Conservation (phyloP, 2,797 vertebrate species). For the Spheniscus humboldti region DNA sequence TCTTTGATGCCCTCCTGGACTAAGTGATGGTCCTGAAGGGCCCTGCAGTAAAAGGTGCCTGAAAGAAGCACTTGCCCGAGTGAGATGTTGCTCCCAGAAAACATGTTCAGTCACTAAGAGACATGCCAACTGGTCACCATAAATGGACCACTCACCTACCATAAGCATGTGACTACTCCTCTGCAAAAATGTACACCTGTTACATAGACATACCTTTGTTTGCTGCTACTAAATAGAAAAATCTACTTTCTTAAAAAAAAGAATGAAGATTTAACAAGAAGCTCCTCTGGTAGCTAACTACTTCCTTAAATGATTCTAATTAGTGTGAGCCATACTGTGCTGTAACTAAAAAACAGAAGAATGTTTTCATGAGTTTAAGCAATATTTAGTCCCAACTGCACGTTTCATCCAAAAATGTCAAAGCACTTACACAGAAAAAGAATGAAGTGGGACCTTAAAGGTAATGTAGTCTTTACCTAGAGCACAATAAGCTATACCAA, state of each 20-base stretch:
- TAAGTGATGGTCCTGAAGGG: not conserved
- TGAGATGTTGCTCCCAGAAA: not conserved
- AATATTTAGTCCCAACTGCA: not conserved
- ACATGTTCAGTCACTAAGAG: not conserved
- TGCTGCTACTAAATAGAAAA: not conserved
- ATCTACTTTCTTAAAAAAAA: not conserved
- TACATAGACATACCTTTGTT: not conserved
- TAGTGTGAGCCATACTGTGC: not conserved
- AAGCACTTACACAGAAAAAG: not conserved
- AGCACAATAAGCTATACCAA: not conserved
- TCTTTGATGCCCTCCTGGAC: not conserved
- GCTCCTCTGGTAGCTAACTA: not conserved
- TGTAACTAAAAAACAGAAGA: not conserved
- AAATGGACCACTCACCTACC: not conserved
- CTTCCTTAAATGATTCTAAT: not conserved
- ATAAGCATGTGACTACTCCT: not conserved
- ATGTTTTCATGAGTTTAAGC: not conserved
- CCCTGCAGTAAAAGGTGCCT: not conserved
- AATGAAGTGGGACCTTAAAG: not conserved
- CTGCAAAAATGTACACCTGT: not conserved
- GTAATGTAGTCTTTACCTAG: not conserved
- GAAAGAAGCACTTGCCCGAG: not conserved
- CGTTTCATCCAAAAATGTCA: not conserved
- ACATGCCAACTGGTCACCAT: not conserved
- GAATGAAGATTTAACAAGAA: not conserved